Evolutionary conservation across 2,888 invertebrate species (phyloP).

Genomic region (Seira ritae): DNA sequence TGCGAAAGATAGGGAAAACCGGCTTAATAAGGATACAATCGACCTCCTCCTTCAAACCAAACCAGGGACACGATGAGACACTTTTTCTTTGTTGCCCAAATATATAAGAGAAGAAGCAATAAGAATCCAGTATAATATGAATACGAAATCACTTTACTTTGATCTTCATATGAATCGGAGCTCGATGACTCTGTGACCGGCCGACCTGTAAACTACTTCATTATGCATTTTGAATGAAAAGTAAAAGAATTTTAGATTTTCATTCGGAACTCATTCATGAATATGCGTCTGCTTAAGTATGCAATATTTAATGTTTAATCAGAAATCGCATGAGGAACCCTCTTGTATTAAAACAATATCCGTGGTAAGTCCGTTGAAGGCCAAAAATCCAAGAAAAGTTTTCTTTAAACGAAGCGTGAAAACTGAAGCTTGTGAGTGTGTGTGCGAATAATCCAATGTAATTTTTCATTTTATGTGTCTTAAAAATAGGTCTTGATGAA

Average conservation of each 20-base stretch:
- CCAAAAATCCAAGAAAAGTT: background rate
- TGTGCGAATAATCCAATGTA: background rate
- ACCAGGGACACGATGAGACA: background rate
- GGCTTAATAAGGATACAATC: conserved; percentile 19
- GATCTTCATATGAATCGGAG: background rate
- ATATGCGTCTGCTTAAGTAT: background rate
- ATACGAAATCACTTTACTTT: no score
- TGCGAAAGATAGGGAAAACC: no score
- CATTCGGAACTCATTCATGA: conserved; percentile 9
- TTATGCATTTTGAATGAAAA: conserved; percentile 33
- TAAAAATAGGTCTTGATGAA: conserved; percentile 36
- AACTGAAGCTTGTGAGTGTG: conserved; percentile 21
- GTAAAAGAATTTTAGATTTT: conserved; percentile 22
- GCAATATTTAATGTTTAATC: no score
- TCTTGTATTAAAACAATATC: no score
- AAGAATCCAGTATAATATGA: no score
- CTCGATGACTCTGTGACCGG: conserved; percentile 49
- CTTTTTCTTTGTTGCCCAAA: background rate
- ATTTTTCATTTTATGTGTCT: conserved; percentile 23
- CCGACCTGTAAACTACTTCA: conserved; percentile 35
- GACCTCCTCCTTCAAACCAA: background rate
- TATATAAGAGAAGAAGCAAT: background rate
- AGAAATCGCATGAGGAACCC: no score
- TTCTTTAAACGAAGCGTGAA: background rate
- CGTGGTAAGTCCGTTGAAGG: background rate